Conservation (phyloP, 2,113 vertebrate species). For the Heloderma charlesbogerti region DNA sequence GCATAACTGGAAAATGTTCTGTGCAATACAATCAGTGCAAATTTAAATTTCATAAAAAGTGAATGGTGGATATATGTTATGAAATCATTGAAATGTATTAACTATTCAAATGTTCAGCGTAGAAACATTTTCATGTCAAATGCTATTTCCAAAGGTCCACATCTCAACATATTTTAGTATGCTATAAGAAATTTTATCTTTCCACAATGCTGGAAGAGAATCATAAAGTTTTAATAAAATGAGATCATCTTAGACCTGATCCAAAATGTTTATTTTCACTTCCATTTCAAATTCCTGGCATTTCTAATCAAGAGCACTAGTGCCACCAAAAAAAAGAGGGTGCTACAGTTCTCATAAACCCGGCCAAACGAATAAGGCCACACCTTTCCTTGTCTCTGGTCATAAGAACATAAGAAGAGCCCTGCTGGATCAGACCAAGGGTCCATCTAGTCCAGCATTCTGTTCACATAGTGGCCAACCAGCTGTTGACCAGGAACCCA, state of each 20-base stretch:
- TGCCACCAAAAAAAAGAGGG: not conserved
- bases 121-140: constrained; percentile 20
- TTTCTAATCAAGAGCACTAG: not conserved
- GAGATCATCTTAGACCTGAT: not conserved
- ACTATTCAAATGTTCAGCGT: constrained; percentile 17
- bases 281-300: not conserved
- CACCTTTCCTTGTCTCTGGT: not conserved
- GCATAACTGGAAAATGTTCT: not conserved
- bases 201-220: constrained; percentile 27
- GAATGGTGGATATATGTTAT: constrained; percentile 8
- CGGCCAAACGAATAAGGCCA: not conserved
- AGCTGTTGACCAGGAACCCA: too few relatives aligned
- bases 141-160: constrained; percentile 22
- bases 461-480: too few relatives aligned
- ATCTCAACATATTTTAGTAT: constrained; percentile 34
- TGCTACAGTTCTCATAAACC: not conserved
- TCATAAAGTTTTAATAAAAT: constrained; percentile 46
- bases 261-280: constrained; percentile 9
- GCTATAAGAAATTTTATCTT: constrained; percentile 48
- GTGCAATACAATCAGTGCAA: not conserved
- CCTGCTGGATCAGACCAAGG: too few relatives aligned
- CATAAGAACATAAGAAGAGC: too few relatives aligned
- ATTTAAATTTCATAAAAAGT: not conserved
- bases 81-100: constrained; percentile 29
- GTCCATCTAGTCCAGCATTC: too few relatives aligned